Conservation (phyloP, 2,797 vertebrate species). For the Brachymystax lenok region DNA sequence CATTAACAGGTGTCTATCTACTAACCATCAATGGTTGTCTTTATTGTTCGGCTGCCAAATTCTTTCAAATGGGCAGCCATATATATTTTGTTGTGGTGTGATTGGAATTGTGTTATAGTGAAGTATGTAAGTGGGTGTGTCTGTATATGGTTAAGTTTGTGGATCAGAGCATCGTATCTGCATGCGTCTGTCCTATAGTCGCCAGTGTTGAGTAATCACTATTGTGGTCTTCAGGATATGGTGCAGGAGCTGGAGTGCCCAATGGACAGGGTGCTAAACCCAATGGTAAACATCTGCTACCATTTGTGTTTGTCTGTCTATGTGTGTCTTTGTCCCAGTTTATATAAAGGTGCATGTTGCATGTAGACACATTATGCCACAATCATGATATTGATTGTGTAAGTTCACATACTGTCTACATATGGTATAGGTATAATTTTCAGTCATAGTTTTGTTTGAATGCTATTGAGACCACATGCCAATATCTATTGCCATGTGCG, state of each 20-base stretch:
- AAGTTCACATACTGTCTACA: neutral
- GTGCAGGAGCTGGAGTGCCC: conserved; percentile 10
- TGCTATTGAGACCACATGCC: neutral
- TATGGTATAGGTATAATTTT: neutral
- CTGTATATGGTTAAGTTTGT: neutral
- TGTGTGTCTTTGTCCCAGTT: neutral
- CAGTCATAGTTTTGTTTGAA: neutral
- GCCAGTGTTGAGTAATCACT: neutral
- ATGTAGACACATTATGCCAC: neutral
- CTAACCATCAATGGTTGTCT: neutral
- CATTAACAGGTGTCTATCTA: conserved; percentile 26
- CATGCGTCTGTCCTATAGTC: conserved; percentile 4
- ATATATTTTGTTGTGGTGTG: neutral
- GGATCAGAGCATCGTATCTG: neutral
- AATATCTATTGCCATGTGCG: neutral
- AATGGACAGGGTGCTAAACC: conserved; percentile 19
- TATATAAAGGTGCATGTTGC: neutral
- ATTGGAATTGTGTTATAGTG: neutral
- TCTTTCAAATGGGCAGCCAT: neutral
- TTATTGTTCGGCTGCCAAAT: neutral
- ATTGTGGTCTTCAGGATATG: conserved; percentile 24
- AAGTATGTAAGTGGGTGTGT: neutral
- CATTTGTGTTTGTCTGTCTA: neutral
- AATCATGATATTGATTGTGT: neutral
- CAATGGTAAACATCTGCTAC: conserved; percentile 19